Base-by-base conservation (phyloP, 2,113 vertebrate genomes). In the Astur gentilis region DNA sequence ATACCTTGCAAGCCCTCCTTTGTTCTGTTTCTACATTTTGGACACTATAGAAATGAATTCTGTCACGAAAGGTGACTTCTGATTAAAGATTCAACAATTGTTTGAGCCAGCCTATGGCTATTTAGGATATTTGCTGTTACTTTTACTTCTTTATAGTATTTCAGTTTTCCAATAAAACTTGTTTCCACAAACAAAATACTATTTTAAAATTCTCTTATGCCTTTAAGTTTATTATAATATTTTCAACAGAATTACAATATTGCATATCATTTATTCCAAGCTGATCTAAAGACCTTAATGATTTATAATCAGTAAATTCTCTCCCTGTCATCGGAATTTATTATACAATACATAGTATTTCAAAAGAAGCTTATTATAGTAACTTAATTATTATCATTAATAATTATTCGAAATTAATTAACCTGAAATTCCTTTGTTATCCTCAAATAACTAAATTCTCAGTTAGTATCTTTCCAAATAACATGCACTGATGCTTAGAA, bases 381-480 rank as follows among this genome's bases (percentile, higher is more conserved):
- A 79, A 82, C 8, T 32, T 38, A 52, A 86, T 83, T 67, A 58
- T 67, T 45, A 64, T 36, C 6, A 86, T 62, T 93, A 81, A 67
- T 36, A 90, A 86, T 67, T 38, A 65, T n/a, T 80, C 20, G n/a
- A 95, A 89, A 76, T 86, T 90, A 95, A 87, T 77, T 71, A 90
- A 47, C 11, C 50, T 55, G 13, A 75, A 76, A 94, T 80, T 66
- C 76, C 22, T 82, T 61, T 89, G 49, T 79, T 54, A 92, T 55
- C 32, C 14, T 64, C 34, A 89, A 94, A 87, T 70, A 90, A 73
- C 38, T 92, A 88, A 91, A 15, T 87, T 13, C 44, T 89, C 47
- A 69, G 29, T 66, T 72, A 50, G 13, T 21, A 58, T 67, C 47
- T 71, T 84, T 69, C 38, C 55, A 95, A 89, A 57, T 60, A 82